Conservation (phyloP, 2,797 vertebrate species). For the Melopsittacus undulatus region DNA sequence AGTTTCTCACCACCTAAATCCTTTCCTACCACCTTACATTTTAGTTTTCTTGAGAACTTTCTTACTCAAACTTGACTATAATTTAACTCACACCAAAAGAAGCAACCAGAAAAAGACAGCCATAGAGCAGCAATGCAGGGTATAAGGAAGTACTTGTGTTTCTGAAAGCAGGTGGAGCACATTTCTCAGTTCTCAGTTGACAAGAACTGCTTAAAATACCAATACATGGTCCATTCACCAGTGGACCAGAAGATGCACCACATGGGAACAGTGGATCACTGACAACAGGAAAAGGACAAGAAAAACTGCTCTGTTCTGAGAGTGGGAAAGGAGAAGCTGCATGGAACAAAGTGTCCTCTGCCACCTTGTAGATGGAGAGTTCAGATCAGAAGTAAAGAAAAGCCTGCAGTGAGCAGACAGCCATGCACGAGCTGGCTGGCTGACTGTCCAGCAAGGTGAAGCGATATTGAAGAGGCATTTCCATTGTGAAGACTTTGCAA, state of each 20-base stretch:
- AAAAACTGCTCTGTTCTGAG: not conserved
- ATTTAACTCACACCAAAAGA: not conserved
- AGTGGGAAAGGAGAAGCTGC: not conserved
- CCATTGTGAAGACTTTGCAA: slow-evolving; percentile 12
- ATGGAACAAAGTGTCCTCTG: not conserved
- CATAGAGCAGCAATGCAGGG: not conserved
- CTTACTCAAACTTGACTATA: not conserved
- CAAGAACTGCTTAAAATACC: not conserved
- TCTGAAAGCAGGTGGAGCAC: not conserved
- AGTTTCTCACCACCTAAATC: not conserved
- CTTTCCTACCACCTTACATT: not conserved
- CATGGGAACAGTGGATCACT: not conserved
- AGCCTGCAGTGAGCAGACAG: not conserved
- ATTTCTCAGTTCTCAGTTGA: not conserved
- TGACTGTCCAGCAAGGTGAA: not conserved
- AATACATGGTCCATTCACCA: not conserved
- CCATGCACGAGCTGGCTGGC: rapidly evolving
- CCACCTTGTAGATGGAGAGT: not conserved
- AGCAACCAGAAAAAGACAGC: not conserved
- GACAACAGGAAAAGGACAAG: not conserved
- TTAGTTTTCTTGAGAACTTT: not conserved
- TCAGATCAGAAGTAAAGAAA: not conserved
- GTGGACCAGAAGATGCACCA: not conserved
- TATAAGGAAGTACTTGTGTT: not conserved
- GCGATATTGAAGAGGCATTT: slow-evolving; percentile 32